phyloP scores from a whole-genome alignment of 1,140 invertebrate genomes.

The Coptotermes formosanus region DNA sequence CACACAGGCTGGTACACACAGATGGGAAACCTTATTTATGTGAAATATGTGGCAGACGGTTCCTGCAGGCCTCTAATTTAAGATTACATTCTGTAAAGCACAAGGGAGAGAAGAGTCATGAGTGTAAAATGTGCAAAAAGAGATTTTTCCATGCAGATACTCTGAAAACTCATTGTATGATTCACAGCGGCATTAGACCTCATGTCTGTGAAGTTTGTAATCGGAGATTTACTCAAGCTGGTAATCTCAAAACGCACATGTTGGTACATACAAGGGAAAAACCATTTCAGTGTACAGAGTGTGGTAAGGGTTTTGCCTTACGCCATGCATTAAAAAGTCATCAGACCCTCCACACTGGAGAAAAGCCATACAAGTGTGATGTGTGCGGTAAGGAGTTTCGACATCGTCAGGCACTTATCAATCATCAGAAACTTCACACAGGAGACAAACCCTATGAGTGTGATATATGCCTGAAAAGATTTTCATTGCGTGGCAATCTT shows the following conservation, averaged over 20 bases:
- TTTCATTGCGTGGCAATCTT: background rate
- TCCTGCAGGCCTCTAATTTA: background rate
- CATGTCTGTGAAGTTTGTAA: background rate
- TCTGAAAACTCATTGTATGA: background rate
- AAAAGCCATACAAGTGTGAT: background rate
- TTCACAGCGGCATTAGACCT: background rate
- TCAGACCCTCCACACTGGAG: background rate
- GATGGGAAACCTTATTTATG: background rate
- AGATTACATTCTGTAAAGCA: background rate
- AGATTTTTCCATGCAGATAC: background rate
- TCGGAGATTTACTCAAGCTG: background rate
- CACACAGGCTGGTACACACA: background rate
- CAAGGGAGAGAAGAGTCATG: background rate
- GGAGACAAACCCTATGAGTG: background rate
- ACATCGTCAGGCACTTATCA: background rate
- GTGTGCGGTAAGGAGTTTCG: background rate
- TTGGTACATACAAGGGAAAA: background rate
- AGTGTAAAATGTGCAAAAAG: slow-evolving; percentile 24
- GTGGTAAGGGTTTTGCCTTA: background rate
- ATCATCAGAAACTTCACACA: background rate
- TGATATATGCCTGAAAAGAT: background rate
- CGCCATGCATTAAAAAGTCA: background rate
- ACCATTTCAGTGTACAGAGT: background rate
- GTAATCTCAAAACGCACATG: background rate
- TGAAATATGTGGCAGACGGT: background rate